Percentiles rank a stretch among this genome's conserved stretches.
These are phyloP conservation scores for Hippotragus niger DNA, from an alignment of 2,113 vertebrate species.

Conservation along the genomic window DNA sequence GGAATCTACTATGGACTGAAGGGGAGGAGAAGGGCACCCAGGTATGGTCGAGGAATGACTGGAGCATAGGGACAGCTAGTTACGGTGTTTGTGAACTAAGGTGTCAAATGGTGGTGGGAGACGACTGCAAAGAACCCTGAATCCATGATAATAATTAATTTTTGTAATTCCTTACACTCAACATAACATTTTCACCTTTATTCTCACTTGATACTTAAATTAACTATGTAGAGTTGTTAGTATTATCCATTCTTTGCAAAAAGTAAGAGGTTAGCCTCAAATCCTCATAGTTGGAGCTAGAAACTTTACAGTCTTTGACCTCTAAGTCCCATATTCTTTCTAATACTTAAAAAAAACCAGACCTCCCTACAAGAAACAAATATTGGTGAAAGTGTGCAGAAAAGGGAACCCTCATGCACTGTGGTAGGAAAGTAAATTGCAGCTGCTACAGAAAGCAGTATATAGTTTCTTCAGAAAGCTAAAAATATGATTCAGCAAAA, in stretches of 20 bases:
- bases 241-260: not conserved
- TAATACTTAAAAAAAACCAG: not conserved
- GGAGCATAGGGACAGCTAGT: not conserved
- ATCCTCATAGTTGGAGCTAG: not conserved
- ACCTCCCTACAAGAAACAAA: not conserved
- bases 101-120: not conserved
- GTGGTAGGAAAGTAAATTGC: not conserved
- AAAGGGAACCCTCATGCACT: not conserved
- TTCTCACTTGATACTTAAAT: not conserved
- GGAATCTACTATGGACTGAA: not conserved
- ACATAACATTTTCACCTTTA: not conserved
- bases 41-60: not conserved
- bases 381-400: not conserved
- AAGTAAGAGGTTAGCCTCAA: not conserved
- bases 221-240: not conserved
- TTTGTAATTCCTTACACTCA: not conserved
- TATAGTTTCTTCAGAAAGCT: not conserved
- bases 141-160: not conserved
- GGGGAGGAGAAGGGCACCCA: not conserved
- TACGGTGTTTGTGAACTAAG: not conserved
- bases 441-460: not conserved
- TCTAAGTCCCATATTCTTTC: not conserved
- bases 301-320: not conserved
- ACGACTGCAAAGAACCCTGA: not conserved
- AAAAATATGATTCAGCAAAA: not conserved